Conservation (phyloP, 2,888 invertebrate genomes). For the Hofmannophila pseudospretella region DNA sequence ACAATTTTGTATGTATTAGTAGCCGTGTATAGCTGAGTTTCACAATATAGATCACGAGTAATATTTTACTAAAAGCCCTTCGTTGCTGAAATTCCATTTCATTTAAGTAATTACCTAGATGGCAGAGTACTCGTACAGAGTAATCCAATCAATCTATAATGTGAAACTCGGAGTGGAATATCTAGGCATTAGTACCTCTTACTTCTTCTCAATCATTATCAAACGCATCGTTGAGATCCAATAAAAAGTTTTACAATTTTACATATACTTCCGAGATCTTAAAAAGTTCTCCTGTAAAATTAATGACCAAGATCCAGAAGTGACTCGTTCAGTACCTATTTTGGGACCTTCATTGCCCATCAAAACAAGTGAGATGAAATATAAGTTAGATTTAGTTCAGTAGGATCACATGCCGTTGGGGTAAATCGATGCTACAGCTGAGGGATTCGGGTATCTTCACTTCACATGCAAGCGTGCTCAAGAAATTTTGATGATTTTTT, state of each 20-base stretch:
- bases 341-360: background rate
- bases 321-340: background rate
- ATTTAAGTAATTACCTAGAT: background rate
- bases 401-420: conserved; percentile 7
- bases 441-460: background rate
- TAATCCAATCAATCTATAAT: conserved; percentile 1
- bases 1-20: background rate
- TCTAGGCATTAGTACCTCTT: conserved; percentile 1
- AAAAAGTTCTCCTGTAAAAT: background rate
- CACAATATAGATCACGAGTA: too few relatives aligned
- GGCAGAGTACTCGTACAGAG: too few relatives aligned
- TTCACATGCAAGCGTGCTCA: conserved; percentile 58
- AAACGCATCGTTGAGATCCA: background rate
- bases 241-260: too few relatives aligned
- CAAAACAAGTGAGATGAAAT: conserved; percentile 3
- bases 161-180: background rate
- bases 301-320: background rate
- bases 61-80: background rate
- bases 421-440: background rate
- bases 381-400: conserved; percentile 1
- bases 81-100: background rate
- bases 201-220: background rate
- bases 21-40: too few relatives aligned
- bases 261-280: background rate
- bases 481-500: conserved; percentile 23